Evolutionary conservation across 1,140 invertebrate genomes (phyloP), one percentile per base, ranked within the genome.

Genomic region (Drosophila dunni): DNA sequence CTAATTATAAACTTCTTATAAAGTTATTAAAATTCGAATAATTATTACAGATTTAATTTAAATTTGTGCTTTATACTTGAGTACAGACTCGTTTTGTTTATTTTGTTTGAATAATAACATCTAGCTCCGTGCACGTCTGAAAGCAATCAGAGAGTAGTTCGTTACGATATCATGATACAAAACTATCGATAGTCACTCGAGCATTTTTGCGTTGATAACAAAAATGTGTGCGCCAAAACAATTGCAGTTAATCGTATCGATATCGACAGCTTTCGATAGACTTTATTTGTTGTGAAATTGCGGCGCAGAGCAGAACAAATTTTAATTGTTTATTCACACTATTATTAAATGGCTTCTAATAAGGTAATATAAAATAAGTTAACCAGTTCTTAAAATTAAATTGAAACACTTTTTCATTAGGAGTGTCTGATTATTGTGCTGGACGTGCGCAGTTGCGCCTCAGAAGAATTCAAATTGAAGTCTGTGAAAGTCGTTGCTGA

Each of bases 391-490:
- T 1, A n/a, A 34, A 24, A 7, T 29, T 3, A 13, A 11, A 17
- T 17, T 4, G 3, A 10, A 44, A 34, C 20, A 36, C 34, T 36
- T 9, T 33, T 11, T 2, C 60, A 54, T 3, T 13, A 91, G 88
- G 88, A 91, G 57, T 65, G 57, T 40, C 51, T 91, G 0, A 62
- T 91, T 36, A 60, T 91, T 7, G 76, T 91, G 11, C 34, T 91
- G n/a, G 88, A 91, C 57, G 57, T 91, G 17, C 88, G 88, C 4
- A 71, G 34, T 0, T 72, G 70, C 46, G 50, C 75, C 3, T 44
- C 70, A 11, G 88, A 90, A 24, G 88, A 91, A 24, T 81, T 91
- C 7, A 88, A 84, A 66, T 46, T 88, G 7, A 91, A 84, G 54
- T 56, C 88, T 0, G 70, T 83, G 1, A 91, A 91, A 60, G 77